Evolutionary conservation across 2,113 vertebrate genomes (phyloP).

Genomic region (Rutilus rutilus): DNA sequence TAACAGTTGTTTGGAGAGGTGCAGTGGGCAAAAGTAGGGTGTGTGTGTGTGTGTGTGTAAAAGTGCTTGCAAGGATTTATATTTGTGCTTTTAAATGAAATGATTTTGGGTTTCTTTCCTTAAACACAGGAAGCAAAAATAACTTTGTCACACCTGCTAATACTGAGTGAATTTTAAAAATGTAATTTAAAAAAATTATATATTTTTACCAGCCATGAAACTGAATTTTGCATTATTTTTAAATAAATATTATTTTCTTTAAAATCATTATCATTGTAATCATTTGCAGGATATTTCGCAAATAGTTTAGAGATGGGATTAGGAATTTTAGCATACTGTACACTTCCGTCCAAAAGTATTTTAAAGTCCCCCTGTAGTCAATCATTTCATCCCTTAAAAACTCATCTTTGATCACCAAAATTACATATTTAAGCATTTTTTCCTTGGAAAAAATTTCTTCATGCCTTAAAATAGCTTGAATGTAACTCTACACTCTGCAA

Average conservation of each 20-base stretch:
- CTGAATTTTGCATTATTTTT: not conserved
- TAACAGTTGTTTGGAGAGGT: slow-evolving; percentile 62
- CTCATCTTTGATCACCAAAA: too few species aligned
- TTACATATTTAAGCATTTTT: too few species aligned
- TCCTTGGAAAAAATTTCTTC: too few species aligned
- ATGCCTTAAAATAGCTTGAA: too few species aligned
- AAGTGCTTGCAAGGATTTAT: slow-evolving; percentile 30
- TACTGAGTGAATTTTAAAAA: not conserved
- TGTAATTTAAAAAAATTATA: not conserved
- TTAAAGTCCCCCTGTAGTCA: not conserved
- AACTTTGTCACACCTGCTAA: not conserved
- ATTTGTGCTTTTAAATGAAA: not conserved
- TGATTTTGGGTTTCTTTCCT: not conserved
- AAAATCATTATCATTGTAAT: too few species aligned
- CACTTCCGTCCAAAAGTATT: not conserved
- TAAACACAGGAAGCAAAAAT: slow-evolving; percentile 21
- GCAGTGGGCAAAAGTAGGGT: slow-evolving; percentile 43
- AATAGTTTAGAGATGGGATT: not conserved
- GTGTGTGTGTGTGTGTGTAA: slow-evolving; percentile 16
- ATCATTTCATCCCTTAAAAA: too few species aligned
- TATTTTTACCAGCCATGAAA: not conserved
- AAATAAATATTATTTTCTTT: not conserved
- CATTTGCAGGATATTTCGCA: not conserved
- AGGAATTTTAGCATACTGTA: not conserved
- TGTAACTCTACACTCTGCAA: too few species aligned